Evolutionary conservation across 2,113 vertebrate genomes (phyloP).

Genomic region (Maccullochella peelii): DNA sequence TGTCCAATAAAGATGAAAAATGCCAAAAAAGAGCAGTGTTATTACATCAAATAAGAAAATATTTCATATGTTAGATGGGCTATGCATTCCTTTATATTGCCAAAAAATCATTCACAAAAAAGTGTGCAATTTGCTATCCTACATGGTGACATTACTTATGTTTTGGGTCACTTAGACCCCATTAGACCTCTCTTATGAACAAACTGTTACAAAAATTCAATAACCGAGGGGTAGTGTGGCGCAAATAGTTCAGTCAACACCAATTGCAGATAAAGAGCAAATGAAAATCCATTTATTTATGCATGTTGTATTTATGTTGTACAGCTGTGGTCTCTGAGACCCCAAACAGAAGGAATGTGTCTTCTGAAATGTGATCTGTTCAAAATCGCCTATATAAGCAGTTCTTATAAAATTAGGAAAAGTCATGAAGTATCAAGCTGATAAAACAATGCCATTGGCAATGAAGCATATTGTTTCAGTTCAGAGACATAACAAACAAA

Average conservation of each 20-base stretch:
- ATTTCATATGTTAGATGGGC: not conserved
- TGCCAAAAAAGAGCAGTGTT: too few relatives aligned
- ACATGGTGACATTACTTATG: too few relatives aligned
- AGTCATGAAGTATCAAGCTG: not conserved
- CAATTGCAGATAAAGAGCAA: not conserved
- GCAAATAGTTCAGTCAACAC: constrained; percentile 1
- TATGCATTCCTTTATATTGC: not conserved
- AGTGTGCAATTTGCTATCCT: not conserved
- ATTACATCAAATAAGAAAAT: not conserved
- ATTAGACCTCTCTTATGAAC: too few relatives aligned
- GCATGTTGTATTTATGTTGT: not conserved
- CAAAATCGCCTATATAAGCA: not conserved
- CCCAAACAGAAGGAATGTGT: not conserved
- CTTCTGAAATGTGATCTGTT: not conserved
- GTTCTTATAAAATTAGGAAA: too few relatives aligned
- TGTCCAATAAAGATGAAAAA: too few relatives aligned
- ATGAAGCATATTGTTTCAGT: not conserved
- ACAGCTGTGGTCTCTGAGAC: not conserved
- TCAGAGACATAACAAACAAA: not conserved
- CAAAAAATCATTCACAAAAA: not conserved
- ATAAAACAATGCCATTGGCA: not conserved
- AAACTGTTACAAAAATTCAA: not conserved
- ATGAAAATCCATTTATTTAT: not conserved
- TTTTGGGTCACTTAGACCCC: too few relatives aligned
- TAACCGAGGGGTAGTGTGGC: not conserved